phyloP scores from a whole-genome alignment of 2,113 vertebrate species.

The Indri indri region DNA sequence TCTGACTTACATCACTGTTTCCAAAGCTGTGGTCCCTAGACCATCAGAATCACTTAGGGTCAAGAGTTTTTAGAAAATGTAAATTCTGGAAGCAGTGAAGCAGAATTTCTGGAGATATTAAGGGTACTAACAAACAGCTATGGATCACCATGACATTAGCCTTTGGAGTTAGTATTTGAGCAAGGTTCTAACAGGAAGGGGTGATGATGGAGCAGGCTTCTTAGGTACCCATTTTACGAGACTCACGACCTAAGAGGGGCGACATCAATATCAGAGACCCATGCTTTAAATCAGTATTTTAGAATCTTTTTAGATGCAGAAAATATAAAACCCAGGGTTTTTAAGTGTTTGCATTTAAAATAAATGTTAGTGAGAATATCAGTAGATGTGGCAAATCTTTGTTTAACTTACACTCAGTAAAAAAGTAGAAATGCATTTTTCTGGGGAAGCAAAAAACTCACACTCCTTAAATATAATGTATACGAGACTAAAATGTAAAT shows the following conservation, averaged over 20 bases:
- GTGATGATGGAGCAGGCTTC: background rate
- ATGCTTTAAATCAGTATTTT: constrained; percentile 28
- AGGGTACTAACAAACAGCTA: background rate
- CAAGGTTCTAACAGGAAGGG: background rate
- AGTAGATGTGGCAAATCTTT: background rate
- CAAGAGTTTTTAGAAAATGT: background rate
- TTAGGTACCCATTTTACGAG: background rate
- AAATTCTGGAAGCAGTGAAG: background rate
- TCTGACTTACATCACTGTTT: background rate
- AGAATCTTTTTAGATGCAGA: constrained; percentile 48
- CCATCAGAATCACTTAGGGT: background rate
- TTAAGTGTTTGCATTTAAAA: constrained; percentile 28
- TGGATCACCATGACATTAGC: background rate
- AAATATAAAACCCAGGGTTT: constrained; percentile 32
- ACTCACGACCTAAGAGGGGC: background rate
- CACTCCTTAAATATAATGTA: constrained; percentile 33
- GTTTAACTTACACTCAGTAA: constrained; percentile 49
- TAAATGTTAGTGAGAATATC: constrained; percentile 42
- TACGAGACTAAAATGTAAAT: constrained; percentile 21
- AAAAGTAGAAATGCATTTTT: constrained; percentile 67
- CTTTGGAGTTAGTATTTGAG: background rate
- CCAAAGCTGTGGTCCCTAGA: background rate
- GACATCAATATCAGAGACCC: background rate
- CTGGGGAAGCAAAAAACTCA: constrained; percentile 28
- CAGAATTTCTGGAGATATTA: constrained; percentile 13